Evolutionary conservation across 2,797 vertebrate genomes (phyloP).

Genomic region (Percopsis omiscomaycus): DNA sequence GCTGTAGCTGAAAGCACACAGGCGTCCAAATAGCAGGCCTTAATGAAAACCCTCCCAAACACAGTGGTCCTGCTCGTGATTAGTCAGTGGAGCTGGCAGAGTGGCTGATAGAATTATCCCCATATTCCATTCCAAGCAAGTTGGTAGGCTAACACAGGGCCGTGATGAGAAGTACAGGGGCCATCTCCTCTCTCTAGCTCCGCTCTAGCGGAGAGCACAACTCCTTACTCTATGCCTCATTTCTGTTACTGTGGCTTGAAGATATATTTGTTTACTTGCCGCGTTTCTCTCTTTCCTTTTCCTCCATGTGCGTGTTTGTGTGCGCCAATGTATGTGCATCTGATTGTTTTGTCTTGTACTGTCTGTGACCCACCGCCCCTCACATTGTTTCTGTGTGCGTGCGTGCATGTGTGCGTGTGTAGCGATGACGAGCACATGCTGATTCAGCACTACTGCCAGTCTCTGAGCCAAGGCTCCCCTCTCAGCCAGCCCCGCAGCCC

Average conservation of each 20-base stretch:
- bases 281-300: not conserved
- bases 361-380: no score
- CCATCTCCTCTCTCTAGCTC: constrained; percentile 34
- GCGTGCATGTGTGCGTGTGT: constrained; percentile 52
- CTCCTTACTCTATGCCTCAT: constrained; percentile 24
- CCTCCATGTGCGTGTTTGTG: not conserved
- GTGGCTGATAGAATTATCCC: constrained; percentile 12
- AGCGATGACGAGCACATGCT: constrained; percentile 99
- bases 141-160: not conserved
- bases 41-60: constrained; percentile 30
- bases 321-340: not conserved
- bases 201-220: constrained; percentile 1
- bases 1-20: constrained; percentile 17
- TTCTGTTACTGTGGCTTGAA: constrained; percentile 21
- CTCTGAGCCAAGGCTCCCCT: constrained; percentile 98
- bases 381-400: constrained; percentile 7
- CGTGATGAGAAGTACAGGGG: not conserved
- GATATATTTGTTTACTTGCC: not conserved
- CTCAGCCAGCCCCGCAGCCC: constrained; percentile 98
- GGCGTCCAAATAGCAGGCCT: constrained; percentile 34
- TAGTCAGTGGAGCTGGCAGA: constrained; percentile 10
- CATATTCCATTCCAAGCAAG: not conserved
- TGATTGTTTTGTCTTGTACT: constrained; percentile 14
- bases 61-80: not conserved
- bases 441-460: constrained; percentile 99